These are phyloP conservation scores for Thamnaconus septentrionalis DNA, from an alignment of 2,113 vertebrate species.

Conservation along the genomic window DNA sequence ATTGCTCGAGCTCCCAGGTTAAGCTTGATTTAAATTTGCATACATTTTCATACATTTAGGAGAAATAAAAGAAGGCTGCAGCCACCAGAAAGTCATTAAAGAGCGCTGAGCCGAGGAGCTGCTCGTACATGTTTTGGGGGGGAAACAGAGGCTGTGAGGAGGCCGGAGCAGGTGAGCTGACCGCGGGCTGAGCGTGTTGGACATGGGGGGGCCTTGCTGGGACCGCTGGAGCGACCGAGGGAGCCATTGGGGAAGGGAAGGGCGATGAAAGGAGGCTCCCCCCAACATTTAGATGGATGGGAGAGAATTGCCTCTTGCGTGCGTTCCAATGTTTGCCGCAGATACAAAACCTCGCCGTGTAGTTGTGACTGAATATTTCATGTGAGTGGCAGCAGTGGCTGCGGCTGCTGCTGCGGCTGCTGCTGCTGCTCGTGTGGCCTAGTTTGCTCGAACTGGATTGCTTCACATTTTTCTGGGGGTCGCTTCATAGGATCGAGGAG, in stretches of 20 bases:
- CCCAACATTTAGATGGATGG: too few species aligned
- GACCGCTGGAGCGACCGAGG: constrained; percentile 6
- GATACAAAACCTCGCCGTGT: not conserved
- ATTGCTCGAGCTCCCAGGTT: constrained; percentile 94
- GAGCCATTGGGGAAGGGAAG: not conserved
- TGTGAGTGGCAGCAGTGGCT: constrained; percentile 20
- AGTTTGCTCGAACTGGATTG: constrained; percentile 23
- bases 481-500: not conserved
- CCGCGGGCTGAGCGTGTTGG: constrained; percentile 46
- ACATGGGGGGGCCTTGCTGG: constrained; percentile 28
- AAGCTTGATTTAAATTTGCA: constrained; percentile 99
- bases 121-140: constrained; percentile 50
- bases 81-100: constrained; percentile 94
- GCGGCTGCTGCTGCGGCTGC: too few species aligned
- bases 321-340: too few species aligned
- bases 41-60: constrained; percentile 99
- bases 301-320: too few species aligned
- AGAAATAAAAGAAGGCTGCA: constrained; percentile 99
- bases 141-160: constrained; percentile 66
- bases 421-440: constrained; percentile 24
- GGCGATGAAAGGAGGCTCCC: not conserved
- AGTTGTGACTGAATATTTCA: constrained; percentile 33
- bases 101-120: constrained; percentile 86
- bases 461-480: constrained; percentile 13
- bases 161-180: constrained; percentile 86